Base-by-base conservation (phyloP, 2,113 vertebrate genomes). In the Lamprologus lemairii region DNA sequence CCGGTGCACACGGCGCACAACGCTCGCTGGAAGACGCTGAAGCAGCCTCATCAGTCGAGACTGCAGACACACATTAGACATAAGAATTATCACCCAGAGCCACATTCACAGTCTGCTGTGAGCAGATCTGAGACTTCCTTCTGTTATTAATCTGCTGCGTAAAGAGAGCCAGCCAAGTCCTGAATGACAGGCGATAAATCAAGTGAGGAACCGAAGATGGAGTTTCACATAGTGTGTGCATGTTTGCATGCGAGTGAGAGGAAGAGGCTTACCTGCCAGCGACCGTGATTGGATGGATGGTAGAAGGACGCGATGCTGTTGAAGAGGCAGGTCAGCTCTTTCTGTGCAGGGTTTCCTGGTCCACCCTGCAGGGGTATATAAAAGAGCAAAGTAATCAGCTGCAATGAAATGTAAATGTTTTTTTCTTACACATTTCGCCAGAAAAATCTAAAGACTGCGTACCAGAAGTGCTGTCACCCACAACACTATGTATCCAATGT, bases 381-480 rank as follows among this genome's bases (percentile, higher is more conserved):
- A 84, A 65, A 37, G 28, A 81, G 3, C 1, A 4, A 26, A 71
- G 78, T 21, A 86, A 85, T 19, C 9, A 57, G 16, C 31, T 19
- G 6, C 13, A 75, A 12, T 45, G 3, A 37, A 68, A 79, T 12
- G n/a, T 23, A 37, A 7, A 53, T n/a, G 11, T 11, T 5, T 10
- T 9, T 40, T 63, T 13, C 21, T 7, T 35, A 47, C 53, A 31
- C 9, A 55, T 82, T 85, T 79, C 3, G 16, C 3, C 7, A 42
- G 19, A 79, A 35, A 82, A 19, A 16, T 71, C 13, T 54, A n/a
- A 37, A 51, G 2, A 3, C 9, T 79, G 28, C 28, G 3, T 89
- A 99, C 98, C 98, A 99, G 97, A 95, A 99, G 97, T 37, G 98
- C 98, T 16, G 98, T 98, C 94, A 99, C 97, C 98, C 98, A 99